Percentiles rank a stretch among this genome's conserved stretches.
Conservation (phyloP, 2,113 vertebrate genomes). For the Charadrius vociferus region DNA sequence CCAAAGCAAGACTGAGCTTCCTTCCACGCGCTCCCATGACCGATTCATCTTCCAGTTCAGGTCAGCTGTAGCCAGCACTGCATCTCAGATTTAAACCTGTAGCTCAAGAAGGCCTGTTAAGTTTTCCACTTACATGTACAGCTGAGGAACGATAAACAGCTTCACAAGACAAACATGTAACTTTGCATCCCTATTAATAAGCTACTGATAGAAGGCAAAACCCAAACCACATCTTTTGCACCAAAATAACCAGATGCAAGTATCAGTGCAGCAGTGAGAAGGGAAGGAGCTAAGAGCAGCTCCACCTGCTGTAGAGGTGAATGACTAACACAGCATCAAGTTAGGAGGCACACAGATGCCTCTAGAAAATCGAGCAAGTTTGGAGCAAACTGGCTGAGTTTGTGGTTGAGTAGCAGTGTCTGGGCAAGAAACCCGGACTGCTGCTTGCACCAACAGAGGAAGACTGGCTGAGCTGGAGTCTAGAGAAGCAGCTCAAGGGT, state of each 20-base stretch:
- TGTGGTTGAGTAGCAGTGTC: neutral
- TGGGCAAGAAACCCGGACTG: neutral
- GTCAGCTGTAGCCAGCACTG: neutral
- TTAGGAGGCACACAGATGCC: accelerated
- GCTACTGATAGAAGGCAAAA: neutral
- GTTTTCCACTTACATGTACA: neutral
- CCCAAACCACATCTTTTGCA: neutral
- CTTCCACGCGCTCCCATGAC: accelerated
- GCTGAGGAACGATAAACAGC: too few species aligned
- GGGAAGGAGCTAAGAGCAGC: neutral
- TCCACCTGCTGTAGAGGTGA: neutral
- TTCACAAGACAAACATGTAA: neutral
- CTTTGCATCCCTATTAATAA: neutral
- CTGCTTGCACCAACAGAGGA: neutral
- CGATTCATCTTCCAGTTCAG: neutral
- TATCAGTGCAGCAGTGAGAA: neutral
- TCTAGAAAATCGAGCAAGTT: neutral
- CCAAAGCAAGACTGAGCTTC: neutral
- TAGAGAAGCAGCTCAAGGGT: neutral
- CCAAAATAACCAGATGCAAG: neutral
- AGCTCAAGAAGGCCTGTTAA: neutral
- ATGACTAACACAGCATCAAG: neutral
- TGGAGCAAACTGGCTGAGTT: neutral
- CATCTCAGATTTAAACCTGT: accelerated
- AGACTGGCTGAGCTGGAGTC: neutral